These are phyloP conservation scores for Aplodontia rufa DNA, from an alignment of 2,113 vertebrate genomes.

Conservation along the genomic window DNA sequence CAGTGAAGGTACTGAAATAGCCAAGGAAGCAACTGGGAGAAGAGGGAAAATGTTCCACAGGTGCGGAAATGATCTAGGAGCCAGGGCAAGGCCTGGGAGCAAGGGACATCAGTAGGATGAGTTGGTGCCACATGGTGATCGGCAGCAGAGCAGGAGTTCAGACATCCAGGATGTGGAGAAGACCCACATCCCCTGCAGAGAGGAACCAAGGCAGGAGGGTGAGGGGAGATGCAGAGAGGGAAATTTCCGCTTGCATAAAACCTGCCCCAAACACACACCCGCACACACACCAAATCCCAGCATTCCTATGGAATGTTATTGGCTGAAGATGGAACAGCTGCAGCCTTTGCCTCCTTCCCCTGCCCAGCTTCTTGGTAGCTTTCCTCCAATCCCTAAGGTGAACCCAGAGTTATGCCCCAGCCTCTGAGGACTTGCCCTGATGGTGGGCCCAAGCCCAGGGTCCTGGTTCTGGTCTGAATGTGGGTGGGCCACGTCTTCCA, in stretches of 20 bases:
- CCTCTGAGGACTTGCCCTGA: background rate
- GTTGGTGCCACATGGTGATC: background rate
- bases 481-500: accelerated
- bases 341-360: slow-evolving; percentile 5
- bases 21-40: background rate
- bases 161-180: background rate
- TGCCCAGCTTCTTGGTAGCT: background rate
- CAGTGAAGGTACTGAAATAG: background rate
- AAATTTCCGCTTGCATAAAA: background rate
- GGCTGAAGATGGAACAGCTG: background rate
- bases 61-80: background rate
- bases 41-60: background rate
- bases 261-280: background rate
- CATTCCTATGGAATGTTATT: slow-evolving; percentile 43
- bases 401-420: background rate
- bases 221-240: background rate
- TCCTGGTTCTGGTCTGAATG: background rate
- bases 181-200: background rate
- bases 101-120: background rate
- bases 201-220: background rate
- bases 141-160: background rate
- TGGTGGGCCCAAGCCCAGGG: background rate
- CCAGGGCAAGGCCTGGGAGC: background rate
- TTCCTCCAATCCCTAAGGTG: background rate
- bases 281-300: background rate